Conservation (phyloP, 2,113 vertebrate species). For the Notothenia rossii region DNA sequence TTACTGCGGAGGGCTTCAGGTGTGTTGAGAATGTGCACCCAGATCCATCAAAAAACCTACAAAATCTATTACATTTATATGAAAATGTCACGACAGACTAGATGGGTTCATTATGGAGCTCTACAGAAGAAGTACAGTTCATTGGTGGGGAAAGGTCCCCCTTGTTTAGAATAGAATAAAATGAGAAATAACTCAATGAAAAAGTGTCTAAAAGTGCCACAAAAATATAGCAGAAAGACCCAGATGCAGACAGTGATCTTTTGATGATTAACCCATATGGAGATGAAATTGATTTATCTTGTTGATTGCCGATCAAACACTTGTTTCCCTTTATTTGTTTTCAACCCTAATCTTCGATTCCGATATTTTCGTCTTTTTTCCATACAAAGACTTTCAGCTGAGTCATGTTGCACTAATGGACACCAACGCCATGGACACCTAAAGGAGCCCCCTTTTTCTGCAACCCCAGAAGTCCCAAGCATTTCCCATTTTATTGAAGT, state of each 20-base stretch:
- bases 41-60: slow-evolving; percentile 52
- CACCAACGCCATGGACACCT: no score
- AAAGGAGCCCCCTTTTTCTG: no score
- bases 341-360: no score
- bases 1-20: slow-evolving; percentile 49
- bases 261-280: not conserved
- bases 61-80: slow-evolving; percentile 53
- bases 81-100: slow-evolving; percentile 48
- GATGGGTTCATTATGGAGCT: slow-evolving; percentile 44
- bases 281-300: not conserved
- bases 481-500: no score
- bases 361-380: not conserved
- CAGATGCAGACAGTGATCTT: not conserved
- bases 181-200: not conserved
- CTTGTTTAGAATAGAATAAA: slow-evolving; percentile 13
- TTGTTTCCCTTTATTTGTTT: not conserved
- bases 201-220: not conserved
- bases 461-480: no score
- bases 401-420: not conserved
- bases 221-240: not conserved
- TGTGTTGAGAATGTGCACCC: slow-evolving; percentile 52
- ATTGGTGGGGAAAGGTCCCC: slow-evolving; percentile 4
- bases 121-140: not conserved
- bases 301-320: not conserved
- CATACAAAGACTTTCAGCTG: not conserved